Percentiles rank a stretch among this genome's conserved stretches.
Evolutionary conservation across 1,140 invertebrate genomes (phyloP).

Genomic region (Lucilia cuprina): DNA sequence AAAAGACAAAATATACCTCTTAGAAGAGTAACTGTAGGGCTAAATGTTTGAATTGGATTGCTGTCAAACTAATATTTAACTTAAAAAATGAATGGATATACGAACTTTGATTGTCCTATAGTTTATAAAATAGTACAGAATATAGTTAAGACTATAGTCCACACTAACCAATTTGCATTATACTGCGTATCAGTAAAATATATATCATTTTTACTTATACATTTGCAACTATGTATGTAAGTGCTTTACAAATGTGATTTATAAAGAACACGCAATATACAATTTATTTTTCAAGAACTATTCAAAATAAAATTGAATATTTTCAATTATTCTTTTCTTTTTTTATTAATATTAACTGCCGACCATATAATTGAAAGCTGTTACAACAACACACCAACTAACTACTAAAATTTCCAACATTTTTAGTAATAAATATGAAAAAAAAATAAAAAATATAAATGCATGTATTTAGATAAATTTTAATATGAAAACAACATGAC

Average conservation of each 20-base stretch:
- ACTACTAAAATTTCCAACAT: neutral
- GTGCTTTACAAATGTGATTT: neutral
- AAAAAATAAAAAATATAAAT: neutral
- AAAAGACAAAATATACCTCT: too few species aligned
- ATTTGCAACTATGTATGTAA: neutral
- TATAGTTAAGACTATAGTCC: too few species aligned
- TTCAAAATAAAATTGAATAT: neutral
- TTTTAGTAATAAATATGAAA: neutral
- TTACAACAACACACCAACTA: neutral
- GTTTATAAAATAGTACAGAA: too few species aligned
- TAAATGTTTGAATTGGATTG: too few species aligned
- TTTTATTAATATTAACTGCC: neutral
- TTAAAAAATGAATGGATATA: too few species aligned
- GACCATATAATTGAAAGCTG: neutral
- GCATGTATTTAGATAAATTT: neutral
- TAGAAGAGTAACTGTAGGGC: too few species aligned
- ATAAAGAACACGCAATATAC: neutral
- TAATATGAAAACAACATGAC: slow-evolving; percentile 15
- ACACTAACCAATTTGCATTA: too few species aligned
- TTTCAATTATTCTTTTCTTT: neutral
- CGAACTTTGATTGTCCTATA: too few species aligned
- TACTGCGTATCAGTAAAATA: too few species aligned
- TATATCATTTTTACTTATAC: too few species aligned
- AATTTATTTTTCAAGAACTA: neutral
- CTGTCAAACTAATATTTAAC: too few species aligned